A percentile compares a stretch with the other conserved stretches of the same genome.
Evolutionary conservation across 2,113 vertebrate genomes (phyloP).

Genomic region (Chinchilla lanigera): DNA sequence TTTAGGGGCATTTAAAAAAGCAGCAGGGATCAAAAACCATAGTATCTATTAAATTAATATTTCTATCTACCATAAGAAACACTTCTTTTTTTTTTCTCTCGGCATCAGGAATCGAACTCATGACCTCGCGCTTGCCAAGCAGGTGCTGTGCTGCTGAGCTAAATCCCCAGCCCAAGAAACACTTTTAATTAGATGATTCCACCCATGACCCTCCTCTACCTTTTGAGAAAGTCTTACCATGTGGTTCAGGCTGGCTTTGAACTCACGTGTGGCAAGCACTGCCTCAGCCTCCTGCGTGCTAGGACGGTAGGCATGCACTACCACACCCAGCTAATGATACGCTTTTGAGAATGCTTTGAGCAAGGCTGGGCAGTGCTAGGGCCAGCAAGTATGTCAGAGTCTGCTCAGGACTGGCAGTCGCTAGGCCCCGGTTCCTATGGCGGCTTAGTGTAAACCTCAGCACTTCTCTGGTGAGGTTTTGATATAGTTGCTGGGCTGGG

Average conservation of each 20-base stretch:
- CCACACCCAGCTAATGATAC: not conserved
- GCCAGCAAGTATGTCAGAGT: not conserved
- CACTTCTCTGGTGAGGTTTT: not conserved
- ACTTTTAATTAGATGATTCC: not conserved
- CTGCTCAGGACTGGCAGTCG: not conserved
- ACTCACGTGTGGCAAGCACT: not conserved
- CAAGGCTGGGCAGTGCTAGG: not conserved
- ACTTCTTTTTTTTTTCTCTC: too few relatives aligned
- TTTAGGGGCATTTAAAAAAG: not conserved
- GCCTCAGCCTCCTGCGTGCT: not conserved
- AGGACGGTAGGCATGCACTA: fast-evolving
- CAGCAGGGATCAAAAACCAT: not conserved
- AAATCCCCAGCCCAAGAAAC: too few relatives aligned
- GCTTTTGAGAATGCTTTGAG: not conserved
- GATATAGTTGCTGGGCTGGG: fast-evolving
- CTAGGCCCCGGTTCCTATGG: fast-evolving
- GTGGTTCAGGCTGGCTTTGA: not conserved
- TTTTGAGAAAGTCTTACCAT: not conserved
- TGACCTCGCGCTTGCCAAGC: too few relatives aligned
- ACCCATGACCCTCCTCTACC: not conserved
- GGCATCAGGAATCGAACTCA: too few relatives aligned
- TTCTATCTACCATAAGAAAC: not conserved
- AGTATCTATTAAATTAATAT: not conserved
- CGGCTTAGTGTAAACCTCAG: not conserved
- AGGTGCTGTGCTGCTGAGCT: too few relatives aligned